Evolutionary conservation across 2,113 vertebrate genomes (phyloP).

Genomic region (Emydocephalus ijimae): DNA sequence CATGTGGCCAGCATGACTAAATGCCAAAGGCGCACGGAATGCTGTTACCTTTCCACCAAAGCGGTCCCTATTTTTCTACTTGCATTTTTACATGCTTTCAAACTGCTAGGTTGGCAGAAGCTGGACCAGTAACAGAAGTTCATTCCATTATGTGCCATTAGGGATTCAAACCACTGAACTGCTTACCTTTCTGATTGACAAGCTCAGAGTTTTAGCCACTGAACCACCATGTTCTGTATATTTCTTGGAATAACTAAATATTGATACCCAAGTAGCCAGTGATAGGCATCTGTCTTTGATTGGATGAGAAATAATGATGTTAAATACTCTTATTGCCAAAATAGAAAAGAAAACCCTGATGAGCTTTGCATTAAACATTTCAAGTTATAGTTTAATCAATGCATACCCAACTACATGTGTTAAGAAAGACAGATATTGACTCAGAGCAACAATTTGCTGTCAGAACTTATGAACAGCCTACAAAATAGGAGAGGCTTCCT

Average conservation of each 20-base stretch:
- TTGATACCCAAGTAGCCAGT: neutral
- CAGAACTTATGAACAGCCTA: neutral
- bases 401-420: constrained; percentile 18
- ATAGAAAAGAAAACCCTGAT: neutral
- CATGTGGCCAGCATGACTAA: too few species aligned
- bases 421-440: constrained; percentile 14
- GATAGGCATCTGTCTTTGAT: fast-evolving
- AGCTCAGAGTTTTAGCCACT: too few species aligned
- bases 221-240: too few species aligned
- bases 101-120: too few species aligned
- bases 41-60: too few species aligned
- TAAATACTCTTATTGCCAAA: neutral
- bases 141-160: too few species aligned
- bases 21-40: too few species aligned
- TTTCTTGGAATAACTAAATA: neutral
- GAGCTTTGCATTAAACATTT: constrained; percentile 4
- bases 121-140: too few species aligned
- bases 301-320: neutral
- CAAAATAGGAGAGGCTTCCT: neutral
- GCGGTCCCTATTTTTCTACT: too few species aligned
- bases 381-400: constrained; percentile 37
- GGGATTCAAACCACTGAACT: too few species aligned
- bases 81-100: too few species aligned
- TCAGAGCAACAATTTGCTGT: neutral
- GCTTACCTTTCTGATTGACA: too few species aligned